A percentile compares a stretch with the other conserved stretches of the same genome.
phyloP scores from a whole-genome alignment of 37 sponge, comb jelly and placozoan species.

The Hexactinellida sp. region DNA sequence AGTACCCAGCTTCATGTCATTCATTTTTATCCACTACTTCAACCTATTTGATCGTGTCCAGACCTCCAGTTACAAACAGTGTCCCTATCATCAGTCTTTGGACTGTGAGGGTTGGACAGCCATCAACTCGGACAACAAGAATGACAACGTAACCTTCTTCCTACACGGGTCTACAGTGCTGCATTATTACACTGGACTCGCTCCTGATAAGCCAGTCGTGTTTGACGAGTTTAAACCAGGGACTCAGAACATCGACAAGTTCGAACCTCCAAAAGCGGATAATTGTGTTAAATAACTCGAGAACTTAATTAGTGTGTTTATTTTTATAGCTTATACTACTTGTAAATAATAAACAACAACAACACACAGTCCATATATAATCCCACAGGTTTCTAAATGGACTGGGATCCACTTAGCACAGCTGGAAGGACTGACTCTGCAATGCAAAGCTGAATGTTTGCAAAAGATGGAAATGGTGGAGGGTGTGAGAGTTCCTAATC shows the following conservation, averaged over 20 bases:
- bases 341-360: too few relatives aligned
- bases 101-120: neutral
- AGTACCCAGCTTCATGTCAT: neutral
- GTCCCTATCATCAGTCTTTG: neutral
- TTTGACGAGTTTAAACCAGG: neutral
- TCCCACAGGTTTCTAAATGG: neutral
- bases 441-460: conserved; percentile 2
- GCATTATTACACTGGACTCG: neutral
- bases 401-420: neutral
- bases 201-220: neutral
- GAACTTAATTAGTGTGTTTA: too few relatives aligned
- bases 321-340: neutral
- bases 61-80: too few relatives aligned
- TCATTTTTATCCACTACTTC: neutral
- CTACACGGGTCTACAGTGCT: neutral
- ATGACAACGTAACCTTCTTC: neutral
- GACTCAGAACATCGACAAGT: neutral
- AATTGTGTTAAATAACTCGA: neutral
- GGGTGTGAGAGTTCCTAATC: neutral
- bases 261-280: neutral
- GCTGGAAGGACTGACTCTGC: neutral
- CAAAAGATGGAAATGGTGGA: neutral
- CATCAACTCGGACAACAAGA: neutral
- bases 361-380: too few relatives aligned
- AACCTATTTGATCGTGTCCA: too few relatives aligned